These are phyloP conservation scores for Cepphus grylle DNA, from an alignment of 2,113 vertebrate species.

Conservation along the genomic window DNA sequence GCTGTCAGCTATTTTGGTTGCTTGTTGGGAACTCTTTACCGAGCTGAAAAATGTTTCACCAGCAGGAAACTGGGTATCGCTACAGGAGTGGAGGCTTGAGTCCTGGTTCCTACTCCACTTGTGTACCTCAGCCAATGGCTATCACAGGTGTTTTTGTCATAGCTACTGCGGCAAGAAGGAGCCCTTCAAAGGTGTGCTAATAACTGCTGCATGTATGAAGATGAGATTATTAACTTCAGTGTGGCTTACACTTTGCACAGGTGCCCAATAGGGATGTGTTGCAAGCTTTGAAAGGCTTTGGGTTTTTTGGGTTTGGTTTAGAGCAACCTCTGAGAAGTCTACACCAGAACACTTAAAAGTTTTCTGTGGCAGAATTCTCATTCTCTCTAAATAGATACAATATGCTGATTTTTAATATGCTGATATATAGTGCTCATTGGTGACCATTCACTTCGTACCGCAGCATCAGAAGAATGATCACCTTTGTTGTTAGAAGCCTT, in stretches of 20 bases:
- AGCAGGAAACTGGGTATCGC: neutral
- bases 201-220: neutral
- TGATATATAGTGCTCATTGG: neutral
- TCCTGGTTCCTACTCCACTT: neutral
- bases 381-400: neutral
- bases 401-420: neutral
- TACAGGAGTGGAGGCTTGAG: neutral
- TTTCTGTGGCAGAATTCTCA: neutral
- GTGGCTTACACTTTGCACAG: neutral
- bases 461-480: neutral
- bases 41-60: neutral
- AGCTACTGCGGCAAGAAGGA: neutral
- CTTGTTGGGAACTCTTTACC: neutral
- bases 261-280: neutral
- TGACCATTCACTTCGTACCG: neutral
- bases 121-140: accelerated
- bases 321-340: neutral
- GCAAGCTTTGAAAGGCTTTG: neutral
- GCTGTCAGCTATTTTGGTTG: neutral
- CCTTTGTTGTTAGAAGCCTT: neutral
- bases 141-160: neutral
- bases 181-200: neutral
- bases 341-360: neutral
- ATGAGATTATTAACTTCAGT: neutral
- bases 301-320: accelerated